Conservation (phyloP, 2,888 invertebrate species). For the Drosophila kuntzei region DNA sequence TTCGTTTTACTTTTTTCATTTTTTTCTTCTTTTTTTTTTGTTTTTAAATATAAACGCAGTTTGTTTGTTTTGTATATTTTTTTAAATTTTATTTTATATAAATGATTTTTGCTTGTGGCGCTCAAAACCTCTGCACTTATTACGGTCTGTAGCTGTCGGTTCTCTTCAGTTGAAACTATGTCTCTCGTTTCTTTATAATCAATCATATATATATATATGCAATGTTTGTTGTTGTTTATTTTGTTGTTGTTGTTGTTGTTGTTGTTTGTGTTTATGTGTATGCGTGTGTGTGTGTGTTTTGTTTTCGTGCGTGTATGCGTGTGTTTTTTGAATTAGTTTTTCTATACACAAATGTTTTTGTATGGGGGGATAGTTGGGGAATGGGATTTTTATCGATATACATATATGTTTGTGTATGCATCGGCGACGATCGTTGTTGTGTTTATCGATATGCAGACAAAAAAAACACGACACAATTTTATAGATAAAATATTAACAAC, state of each 20-base stretch:
- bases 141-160: slow-evolving; percentile 61
- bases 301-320: slow-evolving; percentile 40
- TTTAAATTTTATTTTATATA: slow-evolving; percentile 67
- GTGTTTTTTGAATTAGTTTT: slow-evolving; percentile 68
- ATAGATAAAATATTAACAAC: slow-evolving; percentile 21
- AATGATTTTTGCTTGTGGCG: slow-evolving; percentile 74
- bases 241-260: slow-evolving; percentile 25
- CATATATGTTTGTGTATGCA: slow-evolving; percentile 13
- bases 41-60: slow-evolving; percentile 71
- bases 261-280: slow-evolving; percentile 37
- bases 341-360: slow-evolving; percentile 63
- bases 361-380: slow-evolving; percentile 9
- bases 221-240: slow-evolving; percentile 44
- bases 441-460: slow-evolving; percentile 29
- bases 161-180: slow-evolving; percentile 70
- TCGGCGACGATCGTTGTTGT: slow-evolving; percentile 15
- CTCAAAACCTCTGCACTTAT: slow-evolving; percentile 66
- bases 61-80: slow-evolving; percentile 41
- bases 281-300: slow-evolving; percentile 26
- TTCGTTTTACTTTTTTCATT: slow-evolving; percentile 10
- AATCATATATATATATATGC: slow-evolving; percentile 56
- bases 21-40: slow-evolving; percentile 14
- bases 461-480: slow-evolving; percentile 16
- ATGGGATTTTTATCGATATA: slow-evolving; percentile 10
- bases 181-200: slow-evolving; percentile 61